Conservation (phyloP, 2,797 vertebrate species). For the Cyprinella venusta region DNA sequence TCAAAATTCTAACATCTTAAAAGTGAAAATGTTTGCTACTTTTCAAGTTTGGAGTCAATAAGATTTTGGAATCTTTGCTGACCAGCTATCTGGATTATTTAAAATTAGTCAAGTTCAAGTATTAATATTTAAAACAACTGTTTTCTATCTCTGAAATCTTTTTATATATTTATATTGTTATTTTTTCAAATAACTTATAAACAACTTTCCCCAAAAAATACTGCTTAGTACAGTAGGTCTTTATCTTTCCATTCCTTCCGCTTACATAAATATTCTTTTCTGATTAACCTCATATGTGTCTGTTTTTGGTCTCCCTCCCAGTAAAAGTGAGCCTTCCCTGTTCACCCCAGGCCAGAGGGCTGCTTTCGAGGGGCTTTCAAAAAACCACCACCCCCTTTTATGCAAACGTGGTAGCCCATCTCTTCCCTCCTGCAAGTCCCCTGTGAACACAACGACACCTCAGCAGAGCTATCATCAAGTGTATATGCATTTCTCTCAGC, state of each 20-base stretch:
- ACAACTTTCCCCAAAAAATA: too few species aligned
- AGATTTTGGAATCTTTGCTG: not conserved
- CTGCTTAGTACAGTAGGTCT: too few species aligned
- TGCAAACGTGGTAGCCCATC: slow-evolving; percentile 43
- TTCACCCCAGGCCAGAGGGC: slow-evolving; percentile 54
- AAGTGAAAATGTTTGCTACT: not conserved
- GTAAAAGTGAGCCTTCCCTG: slow-evolving; percentile 70
- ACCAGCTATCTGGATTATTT: not conserved
- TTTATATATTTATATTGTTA: too few species aligned
- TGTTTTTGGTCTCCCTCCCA: slow-evolving; percentile 48
- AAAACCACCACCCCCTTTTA: slow-evolving; percentile 43
- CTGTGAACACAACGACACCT: slow-evolving; percentile 14
- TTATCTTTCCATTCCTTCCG: not conserved
- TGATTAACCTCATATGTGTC: not conserved
- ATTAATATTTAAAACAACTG: not conserved
- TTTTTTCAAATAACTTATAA: too few species aligned
- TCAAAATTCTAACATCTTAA: not conserved
- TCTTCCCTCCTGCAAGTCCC: slow-evolving; percentile 44
- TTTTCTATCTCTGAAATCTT: too few species aligned
- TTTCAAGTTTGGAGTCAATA: not conserved
- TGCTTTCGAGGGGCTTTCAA: slow-evolving; percentile 54
- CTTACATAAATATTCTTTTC: not conserved
- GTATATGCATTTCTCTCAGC: slow-evolving; percentile 76
- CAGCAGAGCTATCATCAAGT: slow-evolving; percentile 52
- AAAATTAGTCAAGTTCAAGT: not conserved